Base-by-base conservation (phyloP, 1,140 invertebrate genomes). In the Asbolus verrucosus region DNA sequence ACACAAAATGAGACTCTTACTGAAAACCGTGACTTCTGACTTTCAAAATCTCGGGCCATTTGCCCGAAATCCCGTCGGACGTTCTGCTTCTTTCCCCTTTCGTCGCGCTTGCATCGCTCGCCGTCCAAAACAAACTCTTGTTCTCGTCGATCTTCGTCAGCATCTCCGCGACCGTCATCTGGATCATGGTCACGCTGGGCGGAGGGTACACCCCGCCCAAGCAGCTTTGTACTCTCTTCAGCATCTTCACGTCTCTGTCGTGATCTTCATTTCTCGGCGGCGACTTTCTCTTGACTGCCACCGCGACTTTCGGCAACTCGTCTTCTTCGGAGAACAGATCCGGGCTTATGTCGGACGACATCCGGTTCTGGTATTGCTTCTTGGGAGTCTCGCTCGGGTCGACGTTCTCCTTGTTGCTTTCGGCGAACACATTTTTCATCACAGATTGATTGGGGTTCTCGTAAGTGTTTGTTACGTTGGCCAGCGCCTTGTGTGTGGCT, bases 1-100 rank as follows among this genome's bases (percentile, higher is more conserved):
- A n/a, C n/a, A n/a, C n/a, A n/a, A 67, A 62, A 69, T 21, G 11
- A 71, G 61, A 11, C 73, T 86, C 88, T 88, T 79, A 90, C 88
- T 89, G 85, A 65, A 91, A 84, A 78, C 88, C 89, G 82, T 88
- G 84, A 78, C 83, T 83, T 78, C 85, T 86, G 54, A 85, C 86
- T 69, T 84, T 80, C 36, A 85, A 80, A 16, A 86, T 79, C 30
- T 86, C 78, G 1, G 87, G 85, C 84, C 86, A 90, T 6, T 74
- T 11, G 21, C 85, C 77, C 16, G 39, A 5, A 11, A 63, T 30
- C 13, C 38, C 13, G 6, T 38, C 18, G 1, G 60, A 27, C 1
- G 9, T 39, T 8, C 41, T 50, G 2, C 43, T 76, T 15, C 8
- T 31, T 9, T 16, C 13, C 9, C 13, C 27, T 30, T 30, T 65